A percentile compares a stretch with the other conserved stretches of the same genome.
phyloP scores from a whole-genome alignment of 2,797 vertebrate genomes.

The Lepilemur septentrionalis region DNA sequence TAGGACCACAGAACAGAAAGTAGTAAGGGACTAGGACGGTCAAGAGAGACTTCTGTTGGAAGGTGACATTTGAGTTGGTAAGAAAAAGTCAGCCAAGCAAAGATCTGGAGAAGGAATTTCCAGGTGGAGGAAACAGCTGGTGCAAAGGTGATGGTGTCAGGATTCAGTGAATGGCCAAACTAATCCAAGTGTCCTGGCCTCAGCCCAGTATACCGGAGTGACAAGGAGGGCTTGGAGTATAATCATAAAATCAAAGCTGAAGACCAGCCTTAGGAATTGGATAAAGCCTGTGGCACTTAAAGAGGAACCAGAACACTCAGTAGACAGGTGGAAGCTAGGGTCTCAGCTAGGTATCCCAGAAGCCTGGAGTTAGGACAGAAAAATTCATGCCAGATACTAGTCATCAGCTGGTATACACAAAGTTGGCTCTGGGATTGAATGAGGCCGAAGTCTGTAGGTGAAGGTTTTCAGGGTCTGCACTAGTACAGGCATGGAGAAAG shows the following conservation, averaged over 20 bases:
- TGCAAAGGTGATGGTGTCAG: neutral
- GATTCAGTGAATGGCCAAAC: neutral
- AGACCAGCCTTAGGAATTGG: neutral
- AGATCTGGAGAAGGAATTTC: neutral
- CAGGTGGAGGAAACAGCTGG: neutral
- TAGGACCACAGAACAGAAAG: neutral
- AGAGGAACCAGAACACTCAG: neutral
- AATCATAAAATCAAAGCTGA: neutral
- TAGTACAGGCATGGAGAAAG: neutral
- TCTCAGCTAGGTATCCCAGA: neutral
- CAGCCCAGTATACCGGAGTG: too few relatives aligned
- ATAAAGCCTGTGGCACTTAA: neutral
- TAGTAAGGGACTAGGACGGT: neutral
- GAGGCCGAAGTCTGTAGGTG: neutral
- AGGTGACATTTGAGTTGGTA: neutral
- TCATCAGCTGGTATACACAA: neutral
- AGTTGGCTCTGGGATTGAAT: neutral
- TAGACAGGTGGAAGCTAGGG: neutral
- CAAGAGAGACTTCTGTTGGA: neutral
- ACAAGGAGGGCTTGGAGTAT: neutral
- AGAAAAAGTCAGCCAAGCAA: neutral
- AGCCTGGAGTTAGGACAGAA: neutral
- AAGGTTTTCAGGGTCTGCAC: neutral
- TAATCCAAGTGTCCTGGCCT: neutral
- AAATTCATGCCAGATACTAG: neutral